These are phyloP conservation scores for Stegostoma tigrinum DNA, from an alignment of 2,113 vertebrate species.

Conservation along the genomic window DNA sequence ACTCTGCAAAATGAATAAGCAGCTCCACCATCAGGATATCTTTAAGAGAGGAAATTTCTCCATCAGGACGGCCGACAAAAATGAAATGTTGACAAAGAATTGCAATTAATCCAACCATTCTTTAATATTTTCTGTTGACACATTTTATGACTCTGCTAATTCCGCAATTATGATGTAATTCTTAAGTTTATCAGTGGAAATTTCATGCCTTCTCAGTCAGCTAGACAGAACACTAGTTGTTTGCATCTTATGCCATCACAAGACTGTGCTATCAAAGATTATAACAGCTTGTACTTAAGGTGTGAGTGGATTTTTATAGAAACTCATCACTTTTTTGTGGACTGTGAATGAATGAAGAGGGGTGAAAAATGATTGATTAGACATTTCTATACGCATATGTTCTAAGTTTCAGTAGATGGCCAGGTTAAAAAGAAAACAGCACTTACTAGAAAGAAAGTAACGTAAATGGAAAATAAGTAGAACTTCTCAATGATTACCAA, in stretches of 20 bases:
- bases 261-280: background rate
- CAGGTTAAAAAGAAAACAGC: background rate
- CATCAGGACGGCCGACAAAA: background rate
- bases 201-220: background rate
- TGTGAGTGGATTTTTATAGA: background rate
- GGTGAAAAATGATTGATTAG: background rate
- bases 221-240: background rate
- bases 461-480: background rate
- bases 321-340: background rate
- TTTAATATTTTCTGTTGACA: background rate
- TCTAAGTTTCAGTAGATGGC: background rate
- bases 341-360: background rate
- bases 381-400: background rate
- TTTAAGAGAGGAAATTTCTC: background rate
- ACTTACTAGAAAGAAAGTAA: background rate
- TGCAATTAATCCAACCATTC: background rate
- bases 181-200: background rate
- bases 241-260: too few species aligned
- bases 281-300: background rate
- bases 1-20: constrained; percentile 11
- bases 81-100: background rate
- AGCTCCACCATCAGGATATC: constrained; percentile 19
- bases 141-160: background rate
- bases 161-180: background rate
- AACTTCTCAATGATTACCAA: background rate